Conservation (phyloP, 2,113 vertebrate species). For the Chrysochloris asiatica region DNA sequence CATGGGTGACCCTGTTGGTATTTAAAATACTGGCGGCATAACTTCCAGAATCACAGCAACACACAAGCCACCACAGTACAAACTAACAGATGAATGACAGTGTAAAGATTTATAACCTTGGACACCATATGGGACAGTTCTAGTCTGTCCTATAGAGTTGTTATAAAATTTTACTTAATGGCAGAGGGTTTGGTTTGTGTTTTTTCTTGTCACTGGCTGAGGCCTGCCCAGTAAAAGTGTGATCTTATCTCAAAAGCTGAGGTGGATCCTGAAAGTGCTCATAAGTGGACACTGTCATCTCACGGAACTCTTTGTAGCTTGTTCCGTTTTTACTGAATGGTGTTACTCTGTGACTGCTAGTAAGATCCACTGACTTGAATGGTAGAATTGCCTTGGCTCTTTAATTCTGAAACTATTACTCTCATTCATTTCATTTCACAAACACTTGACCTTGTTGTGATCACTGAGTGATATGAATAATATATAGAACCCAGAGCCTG, state of each 20-base stretch:
- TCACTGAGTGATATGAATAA: conserved; percentile 7
- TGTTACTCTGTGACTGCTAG: not conserved
- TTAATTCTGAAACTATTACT: not conserved
- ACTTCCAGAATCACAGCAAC: too few relatives aligned
- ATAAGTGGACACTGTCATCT: not conserved
- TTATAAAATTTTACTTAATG: too few relatives aligned
- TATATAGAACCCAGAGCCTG: not conserved
- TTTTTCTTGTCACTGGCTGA: not conserved
- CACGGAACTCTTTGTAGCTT: not conserved
- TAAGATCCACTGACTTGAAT: not conserved
- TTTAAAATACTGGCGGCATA: too few relatives aligned
- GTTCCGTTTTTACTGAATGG: not conserved
- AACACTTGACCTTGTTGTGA: not conserved
- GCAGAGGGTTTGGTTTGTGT: too few relatives aligned
- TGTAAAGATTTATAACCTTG: too few relatives aligned
- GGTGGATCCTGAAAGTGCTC: not conserved
- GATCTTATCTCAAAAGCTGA: not conserved
- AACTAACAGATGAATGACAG: too few relatives aligned
- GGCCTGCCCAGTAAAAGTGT: not conserved
- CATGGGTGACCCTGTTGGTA: too few relatives aligned
- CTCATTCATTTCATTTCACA: conserved; percentile 30
- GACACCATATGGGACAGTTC: too few relatives aligned
- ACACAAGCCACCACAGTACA: too few relatives aligned
- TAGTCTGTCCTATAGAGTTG: too few relatives aligned
- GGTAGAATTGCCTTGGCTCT: not conserved